These are phyloP conservation scores for Epistrophe eligans DNA, from an alignment of 2,888 invertebrate genomes.

Conservation along the genomic window DNA sequence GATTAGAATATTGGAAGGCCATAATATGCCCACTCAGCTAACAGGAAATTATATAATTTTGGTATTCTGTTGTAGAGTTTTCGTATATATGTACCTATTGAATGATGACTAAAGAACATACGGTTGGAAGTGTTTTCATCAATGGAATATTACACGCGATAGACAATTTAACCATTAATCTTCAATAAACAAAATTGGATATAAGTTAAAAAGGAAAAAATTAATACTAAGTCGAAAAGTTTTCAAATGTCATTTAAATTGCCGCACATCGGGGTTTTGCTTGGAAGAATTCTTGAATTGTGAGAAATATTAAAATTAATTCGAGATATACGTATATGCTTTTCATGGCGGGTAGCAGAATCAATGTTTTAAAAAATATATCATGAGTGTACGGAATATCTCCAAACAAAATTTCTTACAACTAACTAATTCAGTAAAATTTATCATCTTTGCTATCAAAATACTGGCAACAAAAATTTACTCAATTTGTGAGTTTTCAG, in stretches of 20 bases:
- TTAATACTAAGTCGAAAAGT: background rate
- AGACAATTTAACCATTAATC: background rate
- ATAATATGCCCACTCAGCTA: background rate
- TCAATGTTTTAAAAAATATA: too few relatives aligned
- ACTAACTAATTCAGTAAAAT: too few relatives aligned
- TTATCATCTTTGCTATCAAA: too few relatives aligned
- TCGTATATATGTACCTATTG: background rate
- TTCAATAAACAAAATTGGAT: background rate
- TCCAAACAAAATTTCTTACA: too few relatives aligned
- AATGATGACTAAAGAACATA: background rate
- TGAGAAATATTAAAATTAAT: too few relatives aligned
- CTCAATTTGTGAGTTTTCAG: too few relatives aligned
- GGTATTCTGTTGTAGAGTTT: background rate
- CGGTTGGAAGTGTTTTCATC: background rate
- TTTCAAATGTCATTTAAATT: background rate
- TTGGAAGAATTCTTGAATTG: too few relatives aligned
- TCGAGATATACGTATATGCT: too few relatives aligned
- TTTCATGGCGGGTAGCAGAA: too few relatives aligned
- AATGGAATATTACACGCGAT: background rate
- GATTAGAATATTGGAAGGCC: background rate
- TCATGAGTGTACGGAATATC: too few relatives aligned
- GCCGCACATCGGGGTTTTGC: too few relatives aligned
- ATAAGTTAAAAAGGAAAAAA: background rate
- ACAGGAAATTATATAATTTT: slow-evolving; percentile 2
- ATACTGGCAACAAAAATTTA: too few relatives aligned